phyloP scores from a whole-genome alignment of 2,888 invertebrate genomes.

The Phaedon cochleariae region DNA sequence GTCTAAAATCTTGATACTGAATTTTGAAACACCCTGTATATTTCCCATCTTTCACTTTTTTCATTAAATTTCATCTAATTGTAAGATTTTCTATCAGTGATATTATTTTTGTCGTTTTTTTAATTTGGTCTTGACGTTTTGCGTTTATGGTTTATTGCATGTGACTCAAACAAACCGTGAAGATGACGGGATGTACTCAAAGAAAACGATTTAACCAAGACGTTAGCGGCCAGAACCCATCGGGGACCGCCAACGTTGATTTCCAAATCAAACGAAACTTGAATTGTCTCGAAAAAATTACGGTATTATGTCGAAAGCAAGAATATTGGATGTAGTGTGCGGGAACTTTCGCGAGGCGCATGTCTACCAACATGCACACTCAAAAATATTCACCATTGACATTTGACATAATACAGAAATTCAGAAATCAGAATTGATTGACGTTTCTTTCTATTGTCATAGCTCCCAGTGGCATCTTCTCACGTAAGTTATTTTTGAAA shows the following conservation, averaged over 20 bases:
- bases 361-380: neutral
- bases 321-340: too few relatives aligned
- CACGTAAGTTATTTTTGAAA: conserved; percentile 69
- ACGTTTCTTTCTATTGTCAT: conserved; percentile 2
- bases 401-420: too few relatives aligned
- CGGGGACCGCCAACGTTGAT: conserved; percentile 91
- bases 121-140: neutral
- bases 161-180: conserved; percentile 75
- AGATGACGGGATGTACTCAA: conserved; percentile 98
- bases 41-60: conserved; percentile 21
- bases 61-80: conserved; percentile 37
- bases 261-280: conserved; percentile 89
- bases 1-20: too few relatives aligned
- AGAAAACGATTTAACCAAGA: conserved; percentile 98
- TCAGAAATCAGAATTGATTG: neutral
- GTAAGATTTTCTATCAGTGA: conserved; percentile 10
- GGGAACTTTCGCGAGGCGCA: too few relatives aligned
- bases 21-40: conserved; percentile 47
- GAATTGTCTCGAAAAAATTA: too few relatives aligned
- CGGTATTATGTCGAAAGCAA: too few relatives aligned
- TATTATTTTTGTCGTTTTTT: conserved; percentile 34
- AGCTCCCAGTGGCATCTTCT: conserved; percentile 81
- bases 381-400: too few relatives aligned
- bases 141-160: conserved; percentile 73
- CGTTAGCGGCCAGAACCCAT: conserved; percentile 95